Evolutionary conservation across 2,888 invertebrate genomes (phyloP).

Genomic region (Barypeithes pellucidus): DNA sequence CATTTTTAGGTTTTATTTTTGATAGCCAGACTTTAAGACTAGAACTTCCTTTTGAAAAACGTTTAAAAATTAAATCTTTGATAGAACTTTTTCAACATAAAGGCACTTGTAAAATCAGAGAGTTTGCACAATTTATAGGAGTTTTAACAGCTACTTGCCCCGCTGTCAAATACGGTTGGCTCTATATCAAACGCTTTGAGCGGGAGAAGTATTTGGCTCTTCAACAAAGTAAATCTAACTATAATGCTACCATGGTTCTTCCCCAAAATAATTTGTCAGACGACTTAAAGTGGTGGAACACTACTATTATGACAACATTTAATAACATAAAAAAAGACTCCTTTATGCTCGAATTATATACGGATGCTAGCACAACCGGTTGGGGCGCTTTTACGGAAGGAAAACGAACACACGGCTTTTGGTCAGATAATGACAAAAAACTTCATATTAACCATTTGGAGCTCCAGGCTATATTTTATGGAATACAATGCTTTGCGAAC

Average conservation of each 20-base stretch:
- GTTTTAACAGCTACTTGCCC: conserved; percentile 56
- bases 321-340: conserved; percentile 29
- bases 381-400: conserved; percentile 56
- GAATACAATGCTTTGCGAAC: no score
- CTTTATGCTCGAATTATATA: conserved; percentile 45
- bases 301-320: conserved; percentile 39
- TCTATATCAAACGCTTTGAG: conserved; percentile 52
- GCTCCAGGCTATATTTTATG: conserved; percentile 37
- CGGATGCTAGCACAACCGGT: conserved; percentile 55
- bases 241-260: conserved; percentile 45
- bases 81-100: neutral
- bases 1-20: conserved; percentile 55
- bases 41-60: conserved; percentile 6
- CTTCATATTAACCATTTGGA: conserved; percentile 57
- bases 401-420: conserved; percentile 45
- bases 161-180: conserved; percentile 14
- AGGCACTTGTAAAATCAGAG: conserved; percentile 52
- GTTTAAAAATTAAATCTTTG: neutral
- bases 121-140: conserved; percentile 55
- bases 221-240: conserved; percentile 32
- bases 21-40: conserved; percentile 33
- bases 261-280: conserved; percentile 19
- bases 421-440: conserved; percentile 45
- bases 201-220: conserved; percentile 53
- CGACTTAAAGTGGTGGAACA: conserved; percentile 57